Base-by-base conservation (phyloP, 2,113 vertebrate species). In the Pseudois nayaur region DNA sequence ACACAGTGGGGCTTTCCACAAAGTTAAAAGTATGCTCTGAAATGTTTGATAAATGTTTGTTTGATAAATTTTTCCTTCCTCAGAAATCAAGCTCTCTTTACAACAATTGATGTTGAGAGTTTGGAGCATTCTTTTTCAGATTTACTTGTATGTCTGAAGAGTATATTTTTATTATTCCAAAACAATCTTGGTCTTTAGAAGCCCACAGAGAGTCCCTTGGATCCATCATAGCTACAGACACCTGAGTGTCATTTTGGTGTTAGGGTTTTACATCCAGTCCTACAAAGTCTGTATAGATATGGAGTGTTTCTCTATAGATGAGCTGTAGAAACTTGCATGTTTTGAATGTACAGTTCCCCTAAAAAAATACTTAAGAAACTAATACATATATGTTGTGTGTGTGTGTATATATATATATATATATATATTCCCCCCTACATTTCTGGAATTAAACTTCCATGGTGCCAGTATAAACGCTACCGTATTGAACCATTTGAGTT, bases 141-240 rank as follows among this genome's bases (percentile, higher is more conserved):
- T 94, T 81, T 83, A n/a, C 40, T 91, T 91, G 93, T 91, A 83
- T 74, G 48, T 93, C 17, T 64, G 33, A 52, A 45, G 55, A 78
- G 64, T 62, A 52, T 27, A 79, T 91, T 96, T 89, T 96, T 79
- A 88, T 90, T 92, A 79, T 83, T 83, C 48, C 57, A 59, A 76
- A 91, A 89, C 43, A 86, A 19, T 59, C 60, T 79, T 91, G 40
- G 33, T 36, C 87, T 82, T 94, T 57, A 82, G 76, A 59, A 91
- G 40, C 45, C 76, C 78, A 60, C 5, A 50, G 92, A 93, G 93
- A 82, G 33, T 96, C 27, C 16, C 7, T 19, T 50, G n/a, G 57
- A 81, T 48, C 16, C 17, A 4, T 86, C 45, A 3, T n/a, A 31
- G 52, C 40, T 50, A 25, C 3, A 92, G 57, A 93, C 8, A 45